phyloP scores from a whole-genome alignment of 2,797 vertebrate genomes.

The Girardinus metallicus region DNA sequence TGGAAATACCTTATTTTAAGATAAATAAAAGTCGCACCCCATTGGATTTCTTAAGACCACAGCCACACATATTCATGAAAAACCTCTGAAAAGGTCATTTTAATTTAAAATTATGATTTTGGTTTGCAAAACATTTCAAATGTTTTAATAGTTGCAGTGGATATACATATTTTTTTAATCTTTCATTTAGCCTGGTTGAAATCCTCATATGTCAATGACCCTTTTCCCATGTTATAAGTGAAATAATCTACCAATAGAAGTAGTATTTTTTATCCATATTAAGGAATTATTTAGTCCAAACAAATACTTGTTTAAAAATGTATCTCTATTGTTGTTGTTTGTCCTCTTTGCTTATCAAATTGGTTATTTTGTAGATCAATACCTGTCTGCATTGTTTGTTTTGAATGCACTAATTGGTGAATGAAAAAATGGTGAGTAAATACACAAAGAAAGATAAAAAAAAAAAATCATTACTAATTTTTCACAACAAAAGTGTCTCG shows the following conservation, averaged over 20 bases:
- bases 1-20: background rate
- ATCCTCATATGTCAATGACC: background rate
- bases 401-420: too few relatives aligned
- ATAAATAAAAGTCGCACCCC: background rate
- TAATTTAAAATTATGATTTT: background rate
- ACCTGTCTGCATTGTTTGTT: background rate
- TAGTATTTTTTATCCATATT: too few relatives aligned
- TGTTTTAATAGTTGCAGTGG: background rate
- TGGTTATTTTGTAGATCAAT: too few relatives aligned
- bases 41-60: background rate
- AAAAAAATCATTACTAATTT: background rate
- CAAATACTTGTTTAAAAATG: too few relatives aligned
- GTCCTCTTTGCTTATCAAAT: too few relatives aligned
- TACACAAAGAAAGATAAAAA: background rate
- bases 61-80: background rate
- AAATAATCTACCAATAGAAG: too few relatives aligned
- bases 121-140: background rate
- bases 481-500: background rate
- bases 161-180: background rate
- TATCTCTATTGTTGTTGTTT: too few relatives aligned
- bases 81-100: background rate
- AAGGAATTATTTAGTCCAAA: too few relatives aligned
- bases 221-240: too few relatives aligned
- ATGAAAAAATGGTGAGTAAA: too few relatives aligned
- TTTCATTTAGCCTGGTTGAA: background rate